These are phyloP conservation scores for Quiscalus mexicanus DNA, from an alignment of 2,113 vertebrate genomes.

Conservation along the genomic window DNA sequence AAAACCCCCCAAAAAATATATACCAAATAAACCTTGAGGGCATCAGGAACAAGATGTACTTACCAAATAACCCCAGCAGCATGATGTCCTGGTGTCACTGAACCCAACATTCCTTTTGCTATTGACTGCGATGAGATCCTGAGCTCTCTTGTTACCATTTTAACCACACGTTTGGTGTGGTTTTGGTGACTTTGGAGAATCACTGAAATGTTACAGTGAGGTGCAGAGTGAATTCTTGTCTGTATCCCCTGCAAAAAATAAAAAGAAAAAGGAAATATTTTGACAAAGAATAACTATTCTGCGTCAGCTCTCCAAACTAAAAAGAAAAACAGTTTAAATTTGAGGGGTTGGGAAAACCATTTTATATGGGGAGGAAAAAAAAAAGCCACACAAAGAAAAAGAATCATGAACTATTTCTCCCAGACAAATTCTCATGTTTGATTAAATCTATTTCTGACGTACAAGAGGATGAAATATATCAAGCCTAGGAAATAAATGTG, in stretches of 20 bases:
- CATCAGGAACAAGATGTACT: neutral
- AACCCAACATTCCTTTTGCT: neutral
- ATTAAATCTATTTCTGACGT: neutral
- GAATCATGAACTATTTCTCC: neutral
- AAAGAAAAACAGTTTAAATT: neutral
- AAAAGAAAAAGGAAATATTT: neutral
- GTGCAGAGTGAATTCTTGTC: neutral
- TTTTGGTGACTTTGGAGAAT: neutral
- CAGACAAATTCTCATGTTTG: neutral
- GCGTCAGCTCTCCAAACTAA: neutral
- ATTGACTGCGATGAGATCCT: neutral
- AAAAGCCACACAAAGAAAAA: neutral
- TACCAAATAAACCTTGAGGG: neutral
- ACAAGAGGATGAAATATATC: neutral
- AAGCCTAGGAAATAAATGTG: constrained; percentile 9
- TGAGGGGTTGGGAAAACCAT: fast-evolving
- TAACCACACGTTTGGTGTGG: neutral
- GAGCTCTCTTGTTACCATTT: neutral
- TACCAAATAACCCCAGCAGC: neutral
- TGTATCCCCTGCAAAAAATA: neutral
- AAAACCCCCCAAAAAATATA: neutral
- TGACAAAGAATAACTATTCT: neutral
- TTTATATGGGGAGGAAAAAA: neutral
- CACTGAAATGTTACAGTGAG: neutral
- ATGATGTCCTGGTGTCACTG: neutral